Evolutionary conservation across 2,888 invertebrate species (phyloP).

Genomic region (Rhingia campestris): DNA sequence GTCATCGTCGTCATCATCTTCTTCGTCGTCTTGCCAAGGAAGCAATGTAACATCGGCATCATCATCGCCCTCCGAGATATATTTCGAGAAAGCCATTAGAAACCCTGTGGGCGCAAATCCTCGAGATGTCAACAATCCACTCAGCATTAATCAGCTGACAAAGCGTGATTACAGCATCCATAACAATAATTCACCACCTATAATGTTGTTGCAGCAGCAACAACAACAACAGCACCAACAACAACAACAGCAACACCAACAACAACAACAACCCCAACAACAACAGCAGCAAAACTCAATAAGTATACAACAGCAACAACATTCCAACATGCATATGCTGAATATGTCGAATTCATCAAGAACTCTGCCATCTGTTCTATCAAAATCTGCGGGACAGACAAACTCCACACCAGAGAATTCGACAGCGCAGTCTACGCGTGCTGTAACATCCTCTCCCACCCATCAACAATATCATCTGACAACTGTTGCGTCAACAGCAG

Average conservation of each 20-base stretch:
- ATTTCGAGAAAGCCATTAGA: conserved; percentile 82
- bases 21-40: conserved; percentile 65
- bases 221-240: conserved; percentile 65
- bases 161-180: conserved; percentile 83
- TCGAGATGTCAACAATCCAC: conserved; percentile 94
- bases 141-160: conserved; percentile 94
- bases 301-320: conserved; percentile 67
- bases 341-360: conserved; percentile 46
- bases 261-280: conserved; percentile 66
- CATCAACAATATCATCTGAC: conserved; percentile 45
- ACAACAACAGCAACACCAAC: conserved; percentile 67
- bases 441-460: conserved; percentile 21
- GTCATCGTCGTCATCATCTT: conserved; percentile 65
- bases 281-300: conserved; percentile 62
- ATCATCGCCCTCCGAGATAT: conserved; percentile 77
- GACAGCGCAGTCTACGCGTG: conserved; percentile 34
- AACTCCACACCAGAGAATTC: conserved; percentile 26
- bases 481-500: conserved; percentile 49
- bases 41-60: conserved; percentile 71
- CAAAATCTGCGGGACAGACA: conserved; percentile 32
- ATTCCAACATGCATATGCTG: conserved; percentile 65
- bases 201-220: conserved; percentile 54
- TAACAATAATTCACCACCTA: conserved; percentile 61
- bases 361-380: conserved; percentile 21
- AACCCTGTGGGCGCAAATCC: conserved; percentile 96